Conservation (phyloP, 2,797 vertebrate species). For the Rachycentron canadum region DNA sequence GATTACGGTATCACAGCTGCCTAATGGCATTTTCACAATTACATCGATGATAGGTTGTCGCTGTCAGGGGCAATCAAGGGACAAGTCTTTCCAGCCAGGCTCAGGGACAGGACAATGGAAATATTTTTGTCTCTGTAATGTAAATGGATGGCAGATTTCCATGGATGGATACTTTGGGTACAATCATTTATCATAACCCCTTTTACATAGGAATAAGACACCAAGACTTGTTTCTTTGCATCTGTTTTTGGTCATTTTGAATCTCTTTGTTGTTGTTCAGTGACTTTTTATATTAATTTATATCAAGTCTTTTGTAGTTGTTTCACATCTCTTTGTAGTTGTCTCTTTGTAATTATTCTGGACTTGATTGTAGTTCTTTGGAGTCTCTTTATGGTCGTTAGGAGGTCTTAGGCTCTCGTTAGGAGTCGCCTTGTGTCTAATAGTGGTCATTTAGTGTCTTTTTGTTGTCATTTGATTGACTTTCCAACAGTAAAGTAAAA, state of each 20-base stretch:
- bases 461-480: not conserved
- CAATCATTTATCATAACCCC: too few species aligned
- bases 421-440: not conserved
- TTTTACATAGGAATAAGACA: not conserved
- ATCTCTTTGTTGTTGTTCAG: too few species aligned
- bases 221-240: not conserved
- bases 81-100: constrained; percentile 34
- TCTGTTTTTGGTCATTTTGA: not conserved
- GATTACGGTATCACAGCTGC: constrained; percentile 71
- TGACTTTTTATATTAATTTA: not conserved
- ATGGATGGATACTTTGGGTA: not conserved
- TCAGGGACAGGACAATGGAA: not conserved
- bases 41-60: constrained; percentile 60
- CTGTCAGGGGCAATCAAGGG: constrained; percentile 49
- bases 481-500: too few species aligned
- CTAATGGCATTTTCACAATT: constrained; percentile 68
- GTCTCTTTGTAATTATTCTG: not conserved
- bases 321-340: not conserved
- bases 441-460: not conserved
- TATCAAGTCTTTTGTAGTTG: not conserved
- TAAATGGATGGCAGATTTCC: constrained; percentile 8
- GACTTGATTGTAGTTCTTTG: not conserved
- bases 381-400: not conserved
- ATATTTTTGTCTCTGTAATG: constrained; percentile 5
- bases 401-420: not conserved